phyloP scores from a whole-genome alignment of 2,113 vertebrate species.

The Setophaga coronata region DNA sequence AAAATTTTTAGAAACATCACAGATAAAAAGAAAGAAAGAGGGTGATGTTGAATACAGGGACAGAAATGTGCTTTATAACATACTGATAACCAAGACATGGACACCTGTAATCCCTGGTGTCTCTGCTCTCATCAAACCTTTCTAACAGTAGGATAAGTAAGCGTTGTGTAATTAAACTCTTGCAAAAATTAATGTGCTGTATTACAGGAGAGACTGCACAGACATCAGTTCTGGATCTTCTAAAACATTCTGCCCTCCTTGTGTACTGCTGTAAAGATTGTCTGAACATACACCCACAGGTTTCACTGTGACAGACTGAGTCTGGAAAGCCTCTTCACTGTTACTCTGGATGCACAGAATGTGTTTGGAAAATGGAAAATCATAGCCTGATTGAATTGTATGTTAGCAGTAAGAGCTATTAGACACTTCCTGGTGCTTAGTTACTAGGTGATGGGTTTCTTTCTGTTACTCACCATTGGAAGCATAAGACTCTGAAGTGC shows the following conservation, averaged over 20 bases:
- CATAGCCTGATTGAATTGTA: background rate
- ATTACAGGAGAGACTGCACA: background rate
- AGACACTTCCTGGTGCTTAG: background rate
- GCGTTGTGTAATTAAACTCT: background rate
- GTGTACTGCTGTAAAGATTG: background rate
- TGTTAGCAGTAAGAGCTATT: background rate
- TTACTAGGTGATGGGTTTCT: background rate
- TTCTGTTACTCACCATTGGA: background rate
- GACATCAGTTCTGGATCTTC: background rate
- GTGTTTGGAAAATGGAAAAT: background rate
- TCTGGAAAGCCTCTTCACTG: background rate
- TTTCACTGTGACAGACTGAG: background rate
- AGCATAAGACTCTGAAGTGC: background rate
- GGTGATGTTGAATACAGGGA: background rate
- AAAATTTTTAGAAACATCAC: background rate
- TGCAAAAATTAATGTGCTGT: background rate
- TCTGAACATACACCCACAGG: background rate
- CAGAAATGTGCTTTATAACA: background rate
- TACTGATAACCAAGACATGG: rapidly evolving
- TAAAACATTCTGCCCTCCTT: background rate
- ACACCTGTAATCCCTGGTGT: background rate
- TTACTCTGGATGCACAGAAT: background rate
- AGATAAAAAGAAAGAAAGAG: background rate
- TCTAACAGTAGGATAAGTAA: background rate
- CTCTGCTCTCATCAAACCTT: background rate